These are phyloP conservation scores for Pygocentrus nattereri DNA, from an alignment of 2,797 vertebrate genomes.

Conservation along the genomic window DNA sequence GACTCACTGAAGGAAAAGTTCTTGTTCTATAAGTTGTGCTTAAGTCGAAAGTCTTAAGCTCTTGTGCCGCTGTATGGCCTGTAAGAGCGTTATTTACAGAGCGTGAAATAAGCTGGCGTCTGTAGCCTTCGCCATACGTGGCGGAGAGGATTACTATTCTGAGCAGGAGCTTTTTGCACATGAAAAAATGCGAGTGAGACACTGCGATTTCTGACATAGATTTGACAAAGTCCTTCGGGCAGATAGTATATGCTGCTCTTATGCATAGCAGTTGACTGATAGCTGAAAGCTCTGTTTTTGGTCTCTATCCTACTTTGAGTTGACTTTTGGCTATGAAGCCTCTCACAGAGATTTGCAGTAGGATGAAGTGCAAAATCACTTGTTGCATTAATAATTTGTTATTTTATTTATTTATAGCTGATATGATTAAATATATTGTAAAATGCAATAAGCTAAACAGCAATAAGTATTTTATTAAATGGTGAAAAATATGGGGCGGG, in stretches of 20 bases:
- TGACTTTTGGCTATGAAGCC: neutral
- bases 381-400: too few species aligned
- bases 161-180: neutral
- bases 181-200: constrained; percentile 33
- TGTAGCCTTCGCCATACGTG: constrained; percentile 1
- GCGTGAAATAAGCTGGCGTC: constrained; percentile 33
- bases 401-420: too few species aligned
- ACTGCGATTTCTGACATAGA: neutral
- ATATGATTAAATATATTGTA: too few species aligned
- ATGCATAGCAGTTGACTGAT: neutral
- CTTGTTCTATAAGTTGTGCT: constrained; percentile 3
- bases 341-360: too few species aligned
- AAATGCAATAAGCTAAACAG: too few species aligned
- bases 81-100: constrained; percentile 19
- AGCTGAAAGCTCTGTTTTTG: neutral
- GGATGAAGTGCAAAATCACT: too few species aligned
- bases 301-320: neutral
- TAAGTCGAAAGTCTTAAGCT: neutral
- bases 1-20: constrained; percentile 1
- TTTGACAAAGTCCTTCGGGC: constrained; percentile 6
- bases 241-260: neutral
- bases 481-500: too few species aligned
- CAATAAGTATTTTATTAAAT: too few species aligned
- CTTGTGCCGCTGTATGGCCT: neutral
- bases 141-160: constrained; percentile 3